These are phyloP conservation scores for Tragelaphus strepsiceros DNA, from an alignment of 2,113 vertebrate genomes.

Conservation along the genomic window DNA sequence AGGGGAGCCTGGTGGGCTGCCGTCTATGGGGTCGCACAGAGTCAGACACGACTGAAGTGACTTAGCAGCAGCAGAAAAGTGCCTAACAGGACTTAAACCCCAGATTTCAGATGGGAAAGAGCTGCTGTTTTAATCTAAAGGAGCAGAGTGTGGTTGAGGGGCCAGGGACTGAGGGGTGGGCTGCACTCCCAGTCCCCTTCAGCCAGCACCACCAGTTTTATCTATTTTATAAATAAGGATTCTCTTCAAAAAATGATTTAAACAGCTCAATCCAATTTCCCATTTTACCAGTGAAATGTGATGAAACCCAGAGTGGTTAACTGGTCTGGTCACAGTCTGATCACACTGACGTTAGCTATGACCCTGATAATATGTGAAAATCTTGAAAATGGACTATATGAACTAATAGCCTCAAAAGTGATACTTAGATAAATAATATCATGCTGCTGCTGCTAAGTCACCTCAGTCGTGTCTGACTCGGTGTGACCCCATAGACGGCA, in stretches of 20 bases:
- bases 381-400: neutral
- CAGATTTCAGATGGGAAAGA: neutral
- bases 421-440: neutral
- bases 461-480: no score
- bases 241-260: neutral
- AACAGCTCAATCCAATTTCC: neutral
- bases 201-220: rapidly evolving
- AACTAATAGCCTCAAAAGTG: neutral
- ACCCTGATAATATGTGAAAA: neutral
- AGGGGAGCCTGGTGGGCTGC: no score
- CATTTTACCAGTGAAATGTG: neutral
- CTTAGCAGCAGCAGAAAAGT: no score
- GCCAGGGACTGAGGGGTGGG: neutral
- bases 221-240: neutral
- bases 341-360: neutral
- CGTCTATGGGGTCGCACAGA: no score
- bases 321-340: neutral
- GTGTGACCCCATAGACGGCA: no score
- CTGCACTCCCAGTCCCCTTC: neutral
- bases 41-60: no score
- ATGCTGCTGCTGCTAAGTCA: neutral
- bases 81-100: neutral
- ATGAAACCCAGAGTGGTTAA: neutral
- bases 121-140: neutral
- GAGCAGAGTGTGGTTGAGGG: neutral